A percentile compares a stretch with the other conserved stretches of the same genome.
Conservation (phyloP, 2,113 vertebrate genomes). For the Hystrix cristata region DNA sequence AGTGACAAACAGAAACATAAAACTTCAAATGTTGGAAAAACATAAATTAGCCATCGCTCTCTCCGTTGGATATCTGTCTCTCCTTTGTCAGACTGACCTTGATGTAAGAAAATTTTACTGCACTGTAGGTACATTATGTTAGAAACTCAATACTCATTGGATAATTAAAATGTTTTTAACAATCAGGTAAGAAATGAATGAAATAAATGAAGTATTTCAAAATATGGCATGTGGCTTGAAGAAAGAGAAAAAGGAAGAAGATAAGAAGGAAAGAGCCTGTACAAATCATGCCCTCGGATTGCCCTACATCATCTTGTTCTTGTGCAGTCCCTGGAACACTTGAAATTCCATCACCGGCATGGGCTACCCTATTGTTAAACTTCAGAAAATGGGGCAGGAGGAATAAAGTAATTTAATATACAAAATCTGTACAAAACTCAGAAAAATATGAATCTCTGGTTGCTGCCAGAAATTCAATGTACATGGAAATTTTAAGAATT, state of each 20-base stretch:
- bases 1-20: background rate
- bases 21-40: slow-evolving; percentile 38
- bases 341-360: background rate
- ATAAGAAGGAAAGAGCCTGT: background rate
- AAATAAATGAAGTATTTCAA: slow-evolving; percentile 51
- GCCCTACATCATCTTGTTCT: background rate
- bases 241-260: background rate
- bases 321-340: background rate
- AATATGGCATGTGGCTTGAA: background rate
- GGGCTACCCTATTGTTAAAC: background rate
- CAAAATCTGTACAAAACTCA: slow-evolving; percentile 11
- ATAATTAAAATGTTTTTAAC: background rate
- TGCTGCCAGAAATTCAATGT: slow-evolving; percentile 45
- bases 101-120: background rate
- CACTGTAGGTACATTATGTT: background rate
- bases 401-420: background rate
- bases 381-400: background rate
- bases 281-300: background rate
- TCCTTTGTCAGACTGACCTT: background rate
- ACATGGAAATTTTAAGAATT: background rate
- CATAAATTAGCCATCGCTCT: background rate
- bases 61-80: background rate
- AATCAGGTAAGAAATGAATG: slow-evolving; percentile 33
- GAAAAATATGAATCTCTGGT: slow-evolving; percentile 15
- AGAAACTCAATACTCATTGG: background rate